These are phyloP conservation scores for Musca vetustissima DNA, from an alignment of 1,140 invertebrate genomes.

Conservation along the genomic window DNA sequence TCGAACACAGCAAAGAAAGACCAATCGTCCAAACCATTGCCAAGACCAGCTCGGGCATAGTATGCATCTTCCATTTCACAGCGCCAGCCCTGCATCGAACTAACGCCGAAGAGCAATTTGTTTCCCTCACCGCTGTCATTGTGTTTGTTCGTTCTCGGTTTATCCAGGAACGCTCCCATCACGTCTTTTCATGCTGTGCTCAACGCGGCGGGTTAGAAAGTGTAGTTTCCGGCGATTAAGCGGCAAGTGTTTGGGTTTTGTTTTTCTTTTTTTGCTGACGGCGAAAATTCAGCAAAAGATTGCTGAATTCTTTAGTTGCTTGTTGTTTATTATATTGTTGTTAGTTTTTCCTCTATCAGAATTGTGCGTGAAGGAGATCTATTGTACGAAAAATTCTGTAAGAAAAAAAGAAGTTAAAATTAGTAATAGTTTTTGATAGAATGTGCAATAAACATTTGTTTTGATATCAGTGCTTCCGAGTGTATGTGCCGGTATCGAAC, in stretches of 20 bases:
- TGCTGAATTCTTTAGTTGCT: too few relatives aligned
- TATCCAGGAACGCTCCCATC: conserved; percentile 99
- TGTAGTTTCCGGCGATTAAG: background rate
- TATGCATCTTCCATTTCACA: conserved; percentile 99
- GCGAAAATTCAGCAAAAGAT: background rate
- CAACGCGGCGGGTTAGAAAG: conserved; percentile 16
- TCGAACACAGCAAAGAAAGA: conserved; percentile 99
- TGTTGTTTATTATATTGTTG: too few relatives aligned
- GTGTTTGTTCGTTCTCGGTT: conserved; percentile 97
- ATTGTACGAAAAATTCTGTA: too few relatives aligned
- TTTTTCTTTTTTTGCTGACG: background rate
- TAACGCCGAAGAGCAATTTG: conserved; percentile 85
- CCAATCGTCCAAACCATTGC: conserved; percentile 80
- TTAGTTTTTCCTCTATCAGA: too few relatives aligned
- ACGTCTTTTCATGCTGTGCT: conserved; percentile 52
- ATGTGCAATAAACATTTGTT: too few relatives aligned
- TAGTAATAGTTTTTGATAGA: too few relatives aligned
- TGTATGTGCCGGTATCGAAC: too few relatives aligned
- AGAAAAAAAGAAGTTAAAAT: too few relatives aligned
- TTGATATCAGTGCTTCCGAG: too few relatives aligned
- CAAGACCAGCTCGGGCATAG: conserved; percentile 66
- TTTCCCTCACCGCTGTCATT: conserved; percentile 87
- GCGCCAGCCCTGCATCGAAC: conserved; percentile 97
- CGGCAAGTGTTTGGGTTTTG: too few relatives aligned
- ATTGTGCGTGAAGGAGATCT: too few relatives aligned